Base-by-base conservation (phyloP, 2,888 invertebrate species). In the Eueremaeus valkanovi region DNA sequence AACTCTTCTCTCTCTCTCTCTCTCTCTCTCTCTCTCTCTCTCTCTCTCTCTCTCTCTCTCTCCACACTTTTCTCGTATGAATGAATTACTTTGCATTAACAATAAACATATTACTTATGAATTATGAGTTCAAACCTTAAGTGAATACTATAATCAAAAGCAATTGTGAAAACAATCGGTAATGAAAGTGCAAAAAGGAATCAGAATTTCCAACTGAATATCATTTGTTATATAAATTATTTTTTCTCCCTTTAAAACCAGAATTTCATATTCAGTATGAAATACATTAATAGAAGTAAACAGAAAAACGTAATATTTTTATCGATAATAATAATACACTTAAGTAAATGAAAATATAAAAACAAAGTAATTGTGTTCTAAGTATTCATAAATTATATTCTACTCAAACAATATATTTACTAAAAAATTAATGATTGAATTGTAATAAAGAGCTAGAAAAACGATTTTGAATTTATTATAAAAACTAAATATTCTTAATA, bases 111-210 rank as follows among this genome's bases (percentile, higher is more conserved):
- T 61, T 61, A 29, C 8, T 29, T 36, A 66, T 66, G 33, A 66
- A 66, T 66, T 66, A 66, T 66, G n/a, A 40, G 5, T 29, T 31
- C 21, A 31, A 61, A 61, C 31, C 21, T 31, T 66, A 51, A 51
- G 21, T 51, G 21, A 51, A 66, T 6, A 21, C 66, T 36, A 66
- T 36, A 66, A 66, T 66, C 36, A 66, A 66, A 61, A 29, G 61
- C 61, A 13, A 58, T 24, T 24, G 29, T 61, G 5, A 29, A 51
- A 51, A 21, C 51, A 51, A 51, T 51, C 51, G 21, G 51, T 21
- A 51, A 51, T 51, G 51, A 51, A 51, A 51, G 6, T n/a, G 21
- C 5, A 51, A 51, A 51, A 51, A 51, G 21, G 8, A 18, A 45
- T 11, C 6, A 51, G 36, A 8, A 36, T 36, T 36, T 45, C 45